Conservation (phyloP, 2,113 vertebrate species). For the Erythrolamprus reginae region DNA sequence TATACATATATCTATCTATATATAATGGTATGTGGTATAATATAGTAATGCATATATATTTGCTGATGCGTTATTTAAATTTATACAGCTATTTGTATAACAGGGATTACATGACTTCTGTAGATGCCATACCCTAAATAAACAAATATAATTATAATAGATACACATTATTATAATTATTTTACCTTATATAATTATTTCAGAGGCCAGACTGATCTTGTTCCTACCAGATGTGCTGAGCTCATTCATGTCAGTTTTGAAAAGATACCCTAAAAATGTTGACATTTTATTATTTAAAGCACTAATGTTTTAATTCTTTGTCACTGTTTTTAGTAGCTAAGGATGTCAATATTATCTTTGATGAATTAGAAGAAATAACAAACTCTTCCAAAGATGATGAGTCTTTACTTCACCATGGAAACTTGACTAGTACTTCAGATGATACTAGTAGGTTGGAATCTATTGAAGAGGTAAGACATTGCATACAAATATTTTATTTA, state of each 20-base stretch:
- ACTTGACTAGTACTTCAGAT: constrained; percentile 82
- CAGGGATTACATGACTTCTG: not conserved
- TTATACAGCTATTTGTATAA: too few relatives aligned
- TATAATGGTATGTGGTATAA: too few relatives aligned
- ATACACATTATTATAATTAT: not conserved
- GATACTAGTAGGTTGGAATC: constrained; percentile 78
- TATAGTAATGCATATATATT: too few relatives aligned
- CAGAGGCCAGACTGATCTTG: not conserved
- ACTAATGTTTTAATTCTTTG: constrained; percentile 19
- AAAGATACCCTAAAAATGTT: not conserved
- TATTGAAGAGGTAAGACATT: constrained; percentile 75
- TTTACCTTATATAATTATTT: not conserved
- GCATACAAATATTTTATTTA: not conserved
- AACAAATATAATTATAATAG: not conserved
- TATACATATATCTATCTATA: too few relatives aligned
- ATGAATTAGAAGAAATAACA: constrained; percentile 77
- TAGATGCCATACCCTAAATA: not conserved
- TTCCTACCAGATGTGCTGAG: not conserved
- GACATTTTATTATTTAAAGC: not conserved
- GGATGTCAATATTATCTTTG: constrained; percentile 84
- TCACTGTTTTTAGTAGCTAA: constrained; percentile 74
- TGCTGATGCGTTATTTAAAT: not conserved
- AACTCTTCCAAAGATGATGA: constrained; percentile 87
- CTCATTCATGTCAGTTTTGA: not conserved
- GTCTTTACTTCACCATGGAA: constrained; percentile 80